phyloP scores from a whole-genome alignment of 2,888 invertebrate genomes.

The Trichogramma dendrolimi region DNA sequence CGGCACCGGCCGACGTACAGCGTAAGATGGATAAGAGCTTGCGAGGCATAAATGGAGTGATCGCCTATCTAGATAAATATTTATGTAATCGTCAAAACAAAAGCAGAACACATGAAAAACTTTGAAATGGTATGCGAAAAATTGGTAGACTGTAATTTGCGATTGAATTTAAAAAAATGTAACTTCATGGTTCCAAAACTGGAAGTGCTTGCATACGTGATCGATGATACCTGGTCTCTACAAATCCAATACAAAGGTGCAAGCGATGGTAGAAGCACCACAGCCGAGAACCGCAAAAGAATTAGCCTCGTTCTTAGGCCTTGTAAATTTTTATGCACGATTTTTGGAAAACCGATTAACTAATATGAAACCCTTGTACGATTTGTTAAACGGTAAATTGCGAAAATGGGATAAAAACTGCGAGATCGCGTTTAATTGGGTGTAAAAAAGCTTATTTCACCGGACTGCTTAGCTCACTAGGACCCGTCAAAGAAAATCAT shows the following conservation, averaged over 20 bases:
- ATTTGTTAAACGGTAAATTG: conserved; percentile 12
- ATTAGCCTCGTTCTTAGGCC: conserved; percentile 13
- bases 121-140: conserved; percentile 26
- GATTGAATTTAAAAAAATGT: conserved; percentile 33
- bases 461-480: conserved; percentile 22
- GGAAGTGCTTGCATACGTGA: conserved; percentile 32
- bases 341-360: conserved; percentile 8
- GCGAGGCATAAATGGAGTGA: conserved; percentile 27
- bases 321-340: conserved; percentile 19
- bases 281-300: neutral
- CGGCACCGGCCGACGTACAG: conserved; percentile 34
- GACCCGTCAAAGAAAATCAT: conserved; percentile 23
- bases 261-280: conserved; percentile 9
- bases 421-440: conserved; percentile 23
- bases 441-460: conserved; percentile 27
- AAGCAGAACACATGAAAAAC: conserved; percentile 26
- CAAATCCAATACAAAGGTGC: conserved; percentile 16
- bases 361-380: conserved; percentile 24
- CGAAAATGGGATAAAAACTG: conserved; percentile 23
- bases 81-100: conserved; percentile 26
- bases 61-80: conserved; percentile 34
- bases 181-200: conserved; percentile 31
- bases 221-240: conserved; percentile 34
- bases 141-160: conserved; percentile 30
- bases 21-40: conserved; percentile 36